Conservation (phyloP, 2,888 invertebrate species). For the Parelbella ahira region DNA sequence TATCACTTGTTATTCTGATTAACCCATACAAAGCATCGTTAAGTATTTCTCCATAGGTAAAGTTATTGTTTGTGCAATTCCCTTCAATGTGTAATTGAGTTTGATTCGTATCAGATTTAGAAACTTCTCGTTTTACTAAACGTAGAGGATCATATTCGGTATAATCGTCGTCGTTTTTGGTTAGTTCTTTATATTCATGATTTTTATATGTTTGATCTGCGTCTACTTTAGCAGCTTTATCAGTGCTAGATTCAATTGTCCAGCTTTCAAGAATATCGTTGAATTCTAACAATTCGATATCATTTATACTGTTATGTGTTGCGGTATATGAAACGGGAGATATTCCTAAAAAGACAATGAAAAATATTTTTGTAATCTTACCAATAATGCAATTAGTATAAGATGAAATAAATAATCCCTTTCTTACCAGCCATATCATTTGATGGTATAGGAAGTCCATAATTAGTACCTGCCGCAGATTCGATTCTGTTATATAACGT, state of each 20-base stretch:
- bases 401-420: too few species aligned
- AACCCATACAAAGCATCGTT: constrained; percentile 35
- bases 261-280: constrained; percentile 5
- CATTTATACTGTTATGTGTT: not conserved
- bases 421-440: too few species aligned
- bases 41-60: constrained; percentile 5
- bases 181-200: not conserved
- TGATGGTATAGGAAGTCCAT: too few species aligned
- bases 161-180: constrained; percentile 16
- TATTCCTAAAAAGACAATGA: constrained; percentile 7
- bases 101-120: constrained; percentile 13
- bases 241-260: not conserved
- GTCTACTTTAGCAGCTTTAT: not conserved
- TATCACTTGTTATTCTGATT: constrained; percentile 44
- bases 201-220: not conserved
- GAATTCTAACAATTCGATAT: constrained; percentile 8
- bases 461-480: too few species aligned
- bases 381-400: too few species aligned
- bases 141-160: constrained; percentile 32
- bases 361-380: too few species aligned
- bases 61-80: not conserved
- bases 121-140: constrained; percentile 49
- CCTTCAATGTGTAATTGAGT: not conserved
- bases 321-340: not conserved
- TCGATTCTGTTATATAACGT: too few species aligned